phyloP scores from a whole-genome alignment of 2,888 invertebrate species.

The Parasteatoda lunata region DNA sequence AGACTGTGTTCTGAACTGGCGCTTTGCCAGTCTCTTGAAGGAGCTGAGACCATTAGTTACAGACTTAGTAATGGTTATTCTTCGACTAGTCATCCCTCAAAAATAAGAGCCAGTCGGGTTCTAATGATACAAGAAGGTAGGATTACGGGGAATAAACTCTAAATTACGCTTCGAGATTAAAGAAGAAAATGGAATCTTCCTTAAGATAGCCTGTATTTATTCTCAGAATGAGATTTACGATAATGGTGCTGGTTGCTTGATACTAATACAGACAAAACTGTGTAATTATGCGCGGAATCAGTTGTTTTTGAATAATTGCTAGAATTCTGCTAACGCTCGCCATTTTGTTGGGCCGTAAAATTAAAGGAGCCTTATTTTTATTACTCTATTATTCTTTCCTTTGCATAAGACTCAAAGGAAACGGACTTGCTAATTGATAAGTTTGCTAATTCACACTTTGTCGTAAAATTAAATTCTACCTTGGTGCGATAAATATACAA shows the following conservation, averaged over 20 bases:
- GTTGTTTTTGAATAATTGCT: not conserved
- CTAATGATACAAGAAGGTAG: conserved; percentile 30
- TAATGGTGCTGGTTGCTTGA: conserved; percentile 11
- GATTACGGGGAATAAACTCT: conserved; percentile 19
- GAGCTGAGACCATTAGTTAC: conserved; percentile 20
- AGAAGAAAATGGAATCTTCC: conserved; percentile 30
- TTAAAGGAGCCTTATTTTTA: not conserved
- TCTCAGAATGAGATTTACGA: conserved; percentile 26
- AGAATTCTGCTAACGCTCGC: not conserved
- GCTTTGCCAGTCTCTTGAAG: conserved; percentile 11
- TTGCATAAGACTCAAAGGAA: no score
- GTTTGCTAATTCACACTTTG: no score
- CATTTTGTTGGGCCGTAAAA: not conserved
- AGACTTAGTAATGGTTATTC: conserved; percentile 40
- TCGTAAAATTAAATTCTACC: no score
- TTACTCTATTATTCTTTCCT: no score
- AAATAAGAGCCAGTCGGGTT: conserved; percentile 22
- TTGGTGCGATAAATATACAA: no score
- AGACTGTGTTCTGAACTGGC: conserved; percentile 41
- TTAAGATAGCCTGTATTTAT: not conserved
- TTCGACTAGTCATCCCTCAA: conserved; percentile 12
- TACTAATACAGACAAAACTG: not conserved
- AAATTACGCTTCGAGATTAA: conserved; percentile 42
- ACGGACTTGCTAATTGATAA: no score
- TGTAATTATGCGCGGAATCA: not conserved